These are phyloP conservation scores for Anagrus nilaparvatae DNA, from an alignment of 1,140 invertebrate species.

Conservation along the genomic window DNA sequence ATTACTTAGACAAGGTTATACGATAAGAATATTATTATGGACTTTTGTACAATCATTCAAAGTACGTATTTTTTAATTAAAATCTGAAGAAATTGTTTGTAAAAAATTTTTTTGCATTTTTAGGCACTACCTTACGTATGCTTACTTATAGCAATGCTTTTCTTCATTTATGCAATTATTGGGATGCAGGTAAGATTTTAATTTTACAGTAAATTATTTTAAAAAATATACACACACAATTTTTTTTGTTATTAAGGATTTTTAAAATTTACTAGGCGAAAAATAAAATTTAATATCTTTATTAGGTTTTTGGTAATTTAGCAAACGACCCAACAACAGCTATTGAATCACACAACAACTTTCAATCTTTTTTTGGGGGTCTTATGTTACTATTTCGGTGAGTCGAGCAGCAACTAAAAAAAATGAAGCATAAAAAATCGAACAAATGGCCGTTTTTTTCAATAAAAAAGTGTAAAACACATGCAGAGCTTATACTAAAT, in stretches of 20 bases:
- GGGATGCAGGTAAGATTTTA: conserved; percentile 89
- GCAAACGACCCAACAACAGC: conserved; percentile 75
- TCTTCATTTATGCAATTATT: conserved; percentile 99
- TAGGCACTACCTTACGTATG: conserved; percentile 99
- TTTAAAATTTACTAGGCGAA: too few relatives aligned
- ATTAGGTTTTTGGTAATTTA: conserved; percentile 89
- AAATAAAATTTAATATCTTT: too few relatives aligned
- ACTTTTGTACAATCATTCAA: conserved; percentile 99
- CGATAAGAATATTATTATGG: conserved; percentile 98
- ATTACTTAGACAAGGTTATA: conserved; percentile 97
- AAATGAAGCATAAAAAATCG: conserved; percentile 7
- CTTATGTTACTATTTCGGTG: conserved; percentile 93
- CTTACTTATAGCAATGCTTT: conserved; percentile 99
- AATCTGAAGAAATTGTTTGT: background rate
- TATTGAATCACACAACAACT: conserved; percentile 95
- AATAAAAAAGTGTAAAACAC: too few relatives aligned
- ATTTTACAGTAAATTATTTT: too few relatives aligned
- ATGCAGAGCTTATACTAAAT: too few relatives aligned
- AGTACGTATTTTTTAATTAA: conserved; percentile 43
- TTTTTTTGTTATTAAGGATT: too few relatives aligned
- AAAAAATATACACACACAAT: too few relatives aligned
- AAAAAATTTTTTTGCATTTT: conserved; percentile 17
- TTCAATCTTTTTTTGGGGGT: conserved; percentile 87
- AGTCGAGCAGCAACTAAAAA: conserved; percentile 43
- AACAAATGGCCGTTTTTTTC: conserved; percentile 1